Percentiles rank a stretch among this genome's conserved stretches.
phyloP scores from a whole-genome alignment of 2,888 invertebrate genomes.

The Ephialtes manifestator region DNA sequence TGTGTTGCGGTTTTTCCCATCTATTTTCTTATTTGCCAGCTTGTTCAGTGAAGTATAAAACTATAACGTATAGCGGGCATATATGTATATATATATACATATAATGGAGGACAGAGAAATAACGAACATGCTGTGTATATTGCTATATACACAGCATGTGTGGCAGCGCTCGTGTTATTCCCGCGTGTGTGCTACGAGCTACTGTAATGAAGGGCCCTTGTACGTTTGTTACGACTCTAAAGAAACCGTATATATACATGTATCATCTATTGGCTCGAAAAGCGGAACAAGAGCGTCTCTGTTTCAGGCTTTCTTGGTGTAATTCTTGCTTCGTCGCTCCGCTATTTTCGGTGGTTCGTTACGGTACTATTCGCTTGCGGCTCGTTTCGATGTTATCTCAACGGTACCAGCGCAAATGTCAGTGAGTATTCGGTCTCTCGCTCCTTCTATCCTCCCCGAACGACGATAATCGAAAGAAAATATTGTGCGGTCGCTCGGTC shows the following conservation, averaged over 20 bases:
- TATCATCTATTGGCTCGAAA: conserved; percentile 19
- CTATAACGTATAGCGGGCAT: conserved; percentile 28
- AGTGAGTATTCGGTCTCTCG: conserved; percentile 28
- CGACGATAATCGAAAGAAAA: conserved; percentile 62
- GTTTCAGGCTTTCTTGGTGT: background rate
- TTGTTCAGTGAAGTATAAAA: conserved; percentile 32
- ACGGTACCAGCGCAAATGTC: conserved; percentile 33
- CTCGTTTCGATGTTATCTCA: conserved; percentile 51
- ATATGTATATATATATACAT: conserved; percentile 2
- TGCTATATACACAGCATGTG: background rate
- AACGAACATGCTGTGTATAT: conserved; percentile 24
- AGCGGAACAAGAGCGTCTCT: conserved; percentile 9
- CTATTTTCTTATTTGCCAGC: conserved; percentile 42
- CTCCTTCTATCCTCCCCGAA: conserved; percentile 5
- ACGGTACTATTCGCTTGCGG: conserved; percentile 3
- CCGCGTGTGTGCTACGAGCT: conserved; percentile 35
- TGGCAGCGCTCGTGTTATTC: conserved; percentile 29
- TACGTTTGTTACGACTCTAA: conserved; percentile 3
- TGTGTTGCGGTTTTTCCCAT: background rate
- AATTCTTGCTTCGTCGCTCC: background rate
- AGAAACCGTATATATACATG: background rate
- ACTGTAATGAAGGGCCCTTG: conserved; percentile 43
- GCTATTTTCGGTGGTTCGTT: background rate
- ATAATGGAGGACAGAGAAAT: background rate
- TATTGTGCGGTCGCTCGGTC: conserved; percentile 36